phyloP scores from a whole-genome alignment of 2,888 invertebrate species.

The Drosophila anomelani region DNA sequence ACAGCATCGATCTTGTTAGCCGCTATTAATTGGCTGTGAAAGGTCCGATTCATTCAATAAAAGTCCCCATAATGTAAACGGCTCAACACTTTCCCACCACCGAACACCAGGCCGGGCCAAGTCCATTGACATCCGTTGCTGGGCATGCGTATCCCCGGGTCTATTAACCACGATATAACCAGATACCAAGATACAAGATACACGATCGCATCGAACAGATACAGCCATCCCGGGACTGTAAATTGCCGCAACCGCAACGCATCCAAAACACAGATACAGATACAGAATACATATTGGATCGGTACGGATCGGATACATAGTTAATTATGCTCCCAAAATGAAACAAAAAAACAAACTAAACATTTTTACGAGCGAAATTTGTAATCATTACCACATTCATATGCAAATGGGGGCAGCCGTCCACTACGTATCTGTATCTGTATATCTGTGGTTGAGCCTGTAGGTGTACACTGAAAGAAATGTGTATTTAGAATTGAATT shows the following conservation, averaged over 20 bases:
- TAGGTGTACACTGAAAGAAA: constrained; percentile 23
- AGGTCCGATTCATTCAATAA: constrained; percentile 72
- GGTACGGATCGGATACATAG: constrained; percentile 59
- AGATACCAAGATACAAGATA: constrained; percentile 48
- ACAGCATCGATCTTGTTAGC: constrained; percentile 75
- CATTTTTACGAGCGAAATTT: constrained; percentile 81
- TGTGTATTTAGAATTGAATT: background rate
- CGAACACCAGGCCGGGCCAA: constrained; percentile 28
- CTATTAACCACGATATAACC: constrained; percentile 59
- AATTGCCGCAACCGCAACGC: constrained; percentile 77
- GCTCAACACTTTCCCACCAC: constrained; percentile 78
- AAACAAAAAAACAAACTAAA: constrained; percentile 65
- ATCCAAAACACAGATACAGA: constrained; percentile 56
- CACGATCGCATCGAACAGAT: constrained; percentile 64
- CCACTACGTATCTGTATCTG: constrained; percentile 44
- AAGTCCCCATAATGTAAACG: constrained; percentile 66
- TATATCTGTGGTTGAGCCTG: constrained; percentile 16
- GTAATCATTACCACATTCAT: constrained; percentile 80
- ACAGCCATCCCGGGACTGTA: constrained; percentile 53
- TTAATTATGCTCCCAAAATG: constrained; percentile 69
- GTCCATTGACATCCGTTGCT: constrained; percentile 71
- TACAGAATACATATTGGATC: constrained; percentile 29
- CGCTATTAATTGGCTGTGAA: constrained; percentile 77
- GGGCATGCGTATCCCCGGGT: constrained; percentile 39
- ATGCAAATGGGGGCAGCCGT: constrained; percentile 67